phyloP scores from a whole-genome alignment of 2,888 invertebrate genomes.

The Neelides folsomi region DNA sequence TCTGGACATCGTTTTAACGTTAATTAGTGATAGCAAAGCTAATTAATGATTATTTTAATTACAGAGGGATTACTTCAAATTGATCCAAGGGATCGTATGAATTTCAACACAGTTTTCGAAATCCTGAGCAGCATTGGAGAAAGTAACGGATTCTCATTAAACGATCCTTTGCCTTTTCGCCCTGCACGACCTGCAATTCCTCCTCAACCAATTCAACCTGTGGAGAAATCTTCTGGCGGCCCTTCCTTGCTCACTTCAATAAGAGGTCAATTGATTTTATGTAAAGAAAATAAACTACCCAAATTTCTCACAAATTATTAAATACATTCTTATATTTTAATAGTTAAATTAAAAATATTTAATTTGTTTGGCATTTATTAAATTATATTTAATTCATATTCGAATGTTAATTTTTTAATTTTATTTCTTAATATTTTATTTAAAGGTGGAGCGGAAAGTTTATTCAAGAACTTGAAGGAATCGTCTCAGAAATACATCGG shows the following conservation, averaged over 20 bases:
- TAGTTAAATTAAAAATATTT: too few species aligned
- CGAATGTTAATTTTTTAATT: too few species aligned
- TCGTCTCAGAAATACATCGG: slow-evolving; percentile 21
- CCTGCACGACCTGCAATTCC: slow-evolving; percentile 12
- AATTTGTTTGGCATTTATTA: too few species aligned
- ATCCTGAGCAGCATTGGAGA: slow-evolving; percentile 78
- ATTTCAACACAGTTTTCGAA: slow-evolving; percentile 66
- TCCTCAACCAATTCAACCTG: background rate
- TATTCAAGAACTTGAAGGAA: slow-evolving; percentile 31
- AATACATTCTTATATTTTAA: too few species aligned
- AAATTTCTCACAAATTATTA: background rate
- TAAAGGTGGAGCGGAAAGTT: slow-evolving; percentile 26
- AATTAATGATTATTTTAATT: slow-evolving; percentile 33
- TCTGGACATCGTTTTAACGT: too few species aligned
- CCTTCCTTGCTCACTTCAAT: too few species aligned
- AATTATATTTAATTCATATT: too few species aligned
- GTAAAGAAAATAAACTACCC: background rate
- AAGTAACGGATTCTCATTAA: slow-evolving; percentile 65
- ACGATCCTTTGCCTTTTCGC: slow-evolving; percentile 49
- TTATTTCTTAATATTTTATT: background rate
- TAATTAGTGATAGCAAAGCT: too few species aligned
- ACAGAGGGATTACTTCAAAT: slow-evolving; percentile 62
- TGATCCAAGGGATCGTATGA: slow-evolving; percentile 68
- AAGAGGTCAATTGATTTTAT: too few species aligned
- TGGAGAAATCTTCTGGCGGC: too few species aligned